A percentile compares a stretch with the other conserved stretches of the same genome.
Evolutionary conservation across 1,140 invertebrate genomes (phyloP).

Genomic region (Maconellicoccus hirsutus): DNA sequence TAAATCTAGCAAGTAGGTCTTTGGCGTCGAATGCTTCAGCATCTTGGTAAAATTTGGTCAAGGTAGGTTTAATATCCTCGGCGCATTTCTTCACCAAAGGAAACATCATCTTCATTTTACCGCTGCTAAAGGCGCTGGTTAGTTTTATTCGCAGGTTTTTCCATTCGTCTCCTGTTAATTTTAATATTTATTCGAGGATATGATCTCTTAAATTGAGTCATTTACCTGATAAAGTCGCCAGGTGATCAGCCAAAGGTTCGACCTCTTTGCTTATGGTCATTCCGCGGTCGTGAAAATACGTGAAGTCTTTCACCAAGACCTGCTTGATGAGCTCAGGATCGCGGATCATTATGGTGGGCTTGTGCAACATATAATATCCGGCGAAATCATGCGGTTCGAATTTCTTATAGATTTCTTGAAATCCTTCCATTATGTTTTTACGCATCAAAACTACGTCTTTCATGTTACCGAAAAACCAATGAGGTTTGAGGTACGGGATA

Average conservation of each 20-base stretch:
- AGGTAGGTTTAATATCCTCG: not conserved
- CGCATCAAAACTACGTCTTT: not conserved
- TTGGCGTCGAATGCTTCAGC: slow-evolving; percentile 37
- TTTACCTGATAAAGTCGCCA: not conserved
- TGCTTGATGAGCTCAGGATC: slow-evolving; percentile 40
- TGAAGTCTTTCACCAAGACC: slow-evolving; percentile 40
- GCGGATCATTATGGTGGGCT: slow-evolving; percentile 34
- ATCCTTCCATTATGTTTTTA: not conserved
- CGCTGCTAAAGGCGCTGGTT: slow-evolving; percentile 36
- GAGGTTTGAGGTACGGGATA: not conserved
- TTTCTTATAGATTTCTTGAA: not conserved
- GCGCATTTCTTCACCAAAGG: slow-evolving; percentile 35
- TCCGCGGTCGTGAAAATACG: slow-evolving; percentile 35
- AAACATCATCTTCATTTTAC: slow-evolving; percentile 43
- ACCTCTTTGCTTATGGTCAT: slow-evolving; percentile 29
- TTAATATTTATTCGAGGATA: too few species aligned
- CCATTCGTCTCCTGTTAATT: slow-evolving; percentile 34
- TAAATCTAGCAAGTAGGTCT: slow-evolving; percentile 40
- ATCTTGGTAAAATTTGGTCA: not conserved
- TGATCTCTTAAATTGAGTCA: too few species aligned
- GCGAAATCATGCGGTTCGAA: not conserved
- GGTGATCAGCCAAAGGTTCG: slow-evolving; percentile 29
- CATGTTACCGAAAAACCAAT: not conserved
- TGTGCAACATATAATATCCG: slow-evolving; percentile 20
- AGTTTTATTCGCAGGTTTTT: slow-evolving; percentile 35